phyloP scores from a whole-genome alignment of 2,797 vertebrate species.

The Chaetophractus vellerosus region DNA sequence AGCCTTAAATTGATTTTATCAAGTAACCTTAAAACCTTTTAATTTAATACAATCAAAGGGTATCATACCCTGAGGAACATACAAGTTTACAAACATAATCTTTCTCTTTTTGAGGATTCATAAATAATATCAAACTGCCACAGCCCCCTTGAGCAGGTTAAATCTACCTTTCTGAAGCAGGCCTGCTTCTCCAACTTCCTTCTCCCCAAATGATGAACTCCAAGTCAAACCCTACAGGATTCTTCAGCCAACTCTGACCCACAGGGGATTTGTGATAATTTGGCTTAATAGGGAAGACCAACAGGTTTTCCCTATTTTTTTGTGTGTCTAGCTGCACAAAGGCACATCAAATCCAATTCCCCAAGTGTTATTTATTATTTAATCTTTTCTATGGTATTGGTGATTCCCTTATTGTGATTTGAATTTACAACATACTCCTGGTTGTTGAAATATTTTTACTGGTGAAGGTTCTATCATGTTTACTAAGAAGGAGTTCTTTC shows the following conservation, averaged over 20 bases:
- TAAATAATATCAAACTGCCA: too few relatives aligned
- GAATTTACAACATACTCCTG: background rate
- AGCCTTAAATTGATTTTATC: too few relatives aligned
- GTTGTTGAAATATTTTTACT: constrained; percentile 37
- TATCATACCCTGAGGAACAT: too few relatives aligned
- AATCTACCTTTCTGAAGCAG: constrained; percentile 21
- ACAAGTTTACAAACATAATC: too few relatives aligned
- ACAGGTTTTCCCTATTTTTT: background rate
- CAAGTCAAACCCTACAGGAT: constrained; percentile 11
- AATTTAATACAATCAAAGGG: too few relatives aligned
- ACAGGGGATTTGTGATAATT: background rate
- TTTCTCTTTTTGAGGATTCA: too few relatives aligned
- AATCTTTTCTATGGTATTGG: background rate
- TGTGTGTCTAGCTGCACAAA: background rate
- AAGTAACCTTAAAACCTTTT: too few relatives aligned
- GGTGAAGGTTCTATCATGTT: background rate
- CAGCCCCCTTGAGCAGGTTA: background rate
- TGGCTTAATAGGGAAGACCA: background rate
- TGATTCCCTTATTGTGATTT: constrained; percentile 15
- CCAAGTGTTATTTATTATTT: background rate
- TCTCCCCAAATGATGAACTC: background rate
- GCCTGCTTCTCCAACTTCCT: constrained; percentile 36
- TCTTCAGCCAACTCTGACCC: background rate
- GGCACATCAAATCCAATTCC: background rate
- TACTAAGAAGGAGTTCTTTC: constrained; percentile 7